These are phyloP conservation scores for Hydrophis major DNA, from an alignment of 2,797 vertebrate species.

Conservation along the genomic window DNA sequence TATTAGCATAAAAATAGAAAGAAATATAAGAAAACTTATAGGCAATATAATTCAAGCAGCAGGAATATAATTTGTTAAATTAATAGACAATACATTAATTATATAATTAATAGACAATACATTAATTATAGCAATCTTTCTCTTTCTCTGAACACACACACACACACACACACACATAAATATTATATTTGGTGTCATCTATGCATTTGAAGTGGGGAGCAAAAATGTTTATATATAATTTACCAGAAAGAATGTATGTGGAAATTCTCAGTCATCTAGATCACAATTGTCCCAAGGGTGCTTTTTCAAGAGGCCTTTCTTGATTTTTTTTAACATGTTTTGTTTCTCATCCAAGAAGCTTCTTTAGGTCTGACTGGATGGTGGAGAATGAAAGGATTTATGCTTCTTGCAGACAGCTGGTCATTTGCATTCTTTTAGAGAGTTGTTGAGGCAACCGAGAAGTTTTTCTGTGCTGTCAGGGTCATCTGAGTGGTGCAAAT, in stretches of 20 bases:
- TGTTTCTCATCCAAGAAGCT: no score
- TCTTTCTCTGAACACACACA: background rate
- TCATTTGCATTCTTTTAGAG: no score
- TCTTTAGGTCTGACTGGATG: no score
- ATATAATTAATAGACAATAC: background rate
- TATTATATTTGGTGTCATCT: constrained; percentile 27
- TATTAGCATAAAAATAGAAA: constrained; percentile 13
- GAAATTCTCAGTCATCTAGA: no score
- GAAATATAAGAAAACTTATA: constrained; percentile 29
- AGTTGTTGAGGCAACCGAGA: no score
- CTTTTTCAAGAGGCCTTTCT: no score
- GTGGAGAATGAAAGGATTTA: no score
- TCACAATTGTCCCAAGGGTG: no score
- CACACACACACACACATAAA: background rate
- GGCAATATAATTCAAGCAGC: constrained; percentile 16
- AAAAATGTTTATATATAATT: constrained; percentile 53
- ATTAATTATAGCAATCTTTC: background rate
- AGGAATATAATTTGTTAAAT: constrained; percentile 24
- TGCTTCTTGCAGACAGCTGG: no score
- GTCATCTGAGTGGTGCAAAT: no score
- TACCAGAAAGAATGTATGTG: constrained; percentile 23
- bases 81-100: background rate
- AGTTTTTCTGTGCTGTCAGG: no score
- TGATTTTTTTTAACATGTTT: no score
- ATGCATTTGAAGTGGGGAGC: constrained; percentile 50